Conservation (phyloP, 1,140 invertebrate genomes). For the Forficula auricularia region DNA sequence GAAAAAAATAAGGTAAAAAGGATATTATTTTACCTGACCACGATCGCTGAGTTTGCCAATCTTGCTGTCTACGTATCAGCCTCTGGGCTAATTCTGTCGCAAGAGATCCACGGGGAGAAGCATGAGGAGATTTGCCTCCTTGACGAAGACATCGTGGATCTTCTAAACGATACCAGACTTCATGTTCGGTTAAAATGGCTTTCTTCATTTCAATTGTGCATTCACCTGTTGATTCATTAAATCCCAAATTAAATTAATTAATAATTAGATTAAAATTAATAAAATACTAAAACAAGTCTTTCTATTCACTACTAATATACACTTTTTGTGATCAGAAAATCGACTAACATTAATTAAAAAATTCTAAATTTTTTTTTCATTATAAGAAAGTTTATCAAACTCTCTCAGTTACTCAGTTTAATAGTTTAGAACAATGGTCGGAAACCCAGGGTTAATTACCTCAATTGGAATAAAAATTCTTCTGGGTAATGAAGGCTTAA, state of each 20-base stretch:
- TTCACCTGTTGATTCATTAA: too few relatives aligned
- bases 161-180: constrained; percentile 72
- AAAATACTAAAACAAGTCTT: neutral
- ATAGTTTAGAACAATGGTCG: too few relatives aligned
- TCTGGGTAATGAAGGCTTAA: too few relatives aligned
- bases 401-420: too few relatives aligned
- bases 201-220: constrained; percentile 62
- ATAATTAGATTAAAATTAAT: neutral
- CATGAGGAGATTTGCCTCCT: constrained; percentile 45
- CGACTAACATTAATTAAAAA: too few relatives aligned
- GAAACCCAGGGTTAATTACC: too few relatives aligned
- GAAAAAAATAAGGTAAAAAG: too few relatives aligned
- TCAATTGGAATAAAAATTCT: too few relatives aligned
- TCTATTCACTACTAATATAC: too few relatives aligned
- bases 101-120: constrained; percentile 62
- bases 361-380: too few relatives aligned
- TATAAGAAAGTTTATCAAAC: too few relatives aligned
- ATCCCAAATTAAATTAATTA: neutral
- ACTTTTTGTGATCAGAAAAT: too few relatives aligned
- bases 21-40: constrained; percentile 36
- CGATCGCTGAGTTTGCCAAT: constrained; percentile 46
- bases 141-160: constrained; percentile 48
- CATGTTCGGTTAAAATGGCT: constrained; percentile 65
- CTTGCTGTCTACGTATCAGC: constrained; percentile 36
- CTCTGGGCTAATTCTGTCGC: constrained; percentile 36